Percentiles rank a stretch among this genome's conserved stretches.
These are phyloP conservation scores for Sialis fuliginosa DNA, from an alignment of 2,888 invertebrate species.

Conservation along the genomic window DNA sequence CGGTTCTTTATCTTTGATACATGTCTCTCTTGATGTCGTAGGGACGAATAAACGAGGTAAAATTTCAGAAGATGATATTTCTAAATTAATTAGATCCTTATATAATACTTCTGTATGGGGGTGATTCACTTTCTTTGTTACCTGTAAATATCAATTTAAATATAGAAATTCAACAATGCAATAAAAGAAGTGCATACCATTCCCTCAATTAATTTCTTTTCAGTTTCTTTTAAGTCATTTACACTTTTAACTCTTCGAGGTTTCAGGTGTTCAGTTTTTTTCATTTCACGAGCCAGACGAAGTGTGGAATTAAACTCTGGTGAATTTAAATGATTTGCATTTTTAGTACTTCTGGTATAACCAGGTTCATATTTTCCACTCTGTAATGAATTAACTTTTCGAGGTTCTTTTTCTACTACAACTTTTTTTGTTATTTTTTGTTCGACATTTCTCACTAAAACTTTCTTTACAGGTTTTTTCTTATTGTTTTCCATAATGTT, in stretches of 20 bases:
- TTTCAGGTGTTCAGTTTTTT: background rate
- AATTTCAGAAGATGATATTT: background rate
- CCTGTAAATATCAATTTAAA: background rate
- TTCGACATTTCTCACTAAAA: background rate
- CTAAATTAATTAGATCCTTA: background rate
- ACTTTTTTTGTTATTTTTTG: background rate
- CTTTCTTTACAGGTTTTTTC: background rate
- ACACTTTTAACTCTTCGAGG: background rate
- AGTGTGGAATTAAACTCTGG: background rate
- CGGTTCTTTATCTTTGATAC: background rate
- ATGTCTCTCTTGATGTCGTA: background rate
- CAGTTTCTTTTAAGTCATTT: background rate
- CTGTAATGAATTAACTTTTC: too few relatives aligned
- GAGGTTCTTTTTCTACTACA: background rate
- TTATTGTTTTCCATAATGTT: background rate
- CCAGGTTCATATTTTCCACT: too few relatives aligned
- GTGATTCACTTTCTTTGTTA: background rate
- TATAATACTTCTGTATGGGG: background rate
- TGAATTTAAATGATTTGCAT: background rate
- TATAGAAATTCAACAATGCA: background rate
- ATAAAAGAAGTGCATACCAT: background rate
- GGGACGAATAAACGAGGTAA: background rate
- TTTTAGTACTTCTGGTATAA: background rate
- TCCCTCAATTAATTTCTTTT: slow-evolving; percentile 1
- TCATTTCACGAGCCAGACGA: background rate